A percentile compares a stretch with the other conserved stretches of the same genome.
These are phyloP conservation scores for Ambastaia sidthimunki DNA, from an alignment of 2,797 vertebrate species.

Conservation along the genomic window DNA sequence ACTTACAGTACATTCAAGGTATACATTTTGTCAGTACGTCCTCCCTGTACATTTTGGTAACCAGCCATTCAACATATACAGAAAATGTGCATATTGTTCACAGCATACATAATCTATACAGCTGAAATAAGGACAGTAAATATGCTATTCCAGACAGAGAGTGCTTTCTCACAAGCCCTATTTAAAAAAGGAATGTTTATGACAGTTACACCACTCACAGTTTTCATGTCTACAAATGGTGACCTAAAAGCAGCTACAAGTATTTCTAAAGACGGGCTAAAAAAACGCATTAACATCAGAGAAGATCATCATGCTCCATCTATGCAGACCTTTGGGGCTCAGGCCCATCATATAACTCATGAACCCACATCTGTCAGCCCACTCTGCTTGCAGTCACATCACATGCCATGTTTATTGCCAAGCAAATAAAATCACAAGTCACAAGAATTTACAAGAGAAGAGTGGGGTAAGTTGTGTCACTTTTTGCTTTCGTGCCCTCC, in stretches of 20 bases:
- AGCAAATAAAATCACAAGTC: conserved; percentile 22
- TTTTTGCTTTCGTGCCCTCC: background rate
- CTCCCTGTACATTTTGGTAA: too few species aligned
- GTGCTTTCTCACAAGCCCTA: background rate
- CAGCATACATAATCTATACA: too few species aligned
- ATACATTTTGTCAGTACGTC: too few species aligned
- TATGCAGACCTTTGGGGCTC: conserved; percentile 9
- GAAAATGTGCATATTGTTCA: background rate
- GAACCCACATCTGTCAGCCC: conserved; percentile 24
- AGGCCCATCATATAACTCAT: conserved; percentile 16
- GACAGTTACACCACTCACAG: conserved; percentile 22
- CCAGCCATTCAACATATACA: too few species aligned
- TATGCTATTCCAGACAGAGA: background rate
- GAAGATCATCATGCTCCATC: conserved; percentile 7
- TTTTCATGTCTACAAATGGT: conserved; percentile 5
- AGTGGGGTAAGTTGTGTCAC: background rate
- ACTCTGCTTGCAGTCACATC: conserved; percentile 17
- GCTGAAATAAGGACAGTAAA: too few species aligned
- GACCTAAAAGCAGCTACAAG: conserved; percentile 46
- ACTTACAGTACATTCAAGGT: too few species aligned
- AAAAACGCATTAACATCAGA: conserved; percentile 22
- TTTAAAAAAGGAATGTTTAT: conserved; percentile 38
- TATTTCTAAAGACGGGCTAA: conserved; percentile 36
- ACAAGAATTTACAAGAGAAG: background rate
- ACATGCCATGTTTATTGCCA: conserved; percentile 6